Conservation (phyloP, 2,797 vertebrate genomes). For the Vipera ursinii region DNA sequence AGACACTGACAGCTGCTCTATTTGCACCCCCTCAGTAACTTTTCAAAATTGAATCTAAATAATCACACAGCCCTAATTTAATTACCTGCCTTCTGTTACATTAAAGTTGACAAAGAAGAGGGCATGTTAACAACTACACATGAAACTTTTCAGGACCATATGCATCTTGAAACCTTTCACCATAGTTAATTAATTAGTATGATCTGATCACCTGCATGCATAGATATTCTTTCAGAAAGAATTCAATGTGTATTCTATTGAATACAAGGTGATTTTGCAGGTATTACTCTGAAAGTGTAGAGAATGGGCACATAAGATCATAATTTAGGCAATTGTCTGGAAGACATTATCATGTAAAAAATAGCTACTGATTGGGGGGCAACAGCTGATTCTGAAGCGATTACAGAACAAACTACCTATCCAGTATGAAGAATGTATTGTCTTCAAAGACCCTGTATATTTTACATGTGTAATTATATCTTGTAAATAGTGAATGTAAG, state of each 20-base stretch:
- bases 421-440: not conserved
- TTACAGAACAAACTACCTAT: not conserved
- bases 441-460: not conserved
- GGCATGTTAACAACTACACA: not conserved
- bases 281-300: not conserved
- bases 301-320: not conserved
- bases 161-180: not conserved
- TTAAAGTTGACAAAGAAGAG: not conserved
- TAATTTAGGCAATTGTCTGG: not conserved
- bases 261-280: not conserved
- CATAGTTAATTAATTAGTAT: not conserved
- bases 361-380: not conserved
- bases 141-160: not conserved
- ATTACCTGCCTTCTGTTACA: not conserved
- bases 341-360: not conserved
- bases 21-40: not conserved
- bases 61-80: not conserved
- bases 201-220: not conserved
- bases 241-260: not conserved
- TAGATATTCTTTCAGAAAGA: not conserved
- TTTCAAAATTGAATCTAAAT: not conserved
- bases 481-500: not conserved
- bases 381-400: not conserved
- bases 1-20: not conserved
- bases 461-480: not conserved